phyloP scores from a whole-genome alignment of 35 echinoderm and acorn worm species.

The Acanthaster planci region DNA sequence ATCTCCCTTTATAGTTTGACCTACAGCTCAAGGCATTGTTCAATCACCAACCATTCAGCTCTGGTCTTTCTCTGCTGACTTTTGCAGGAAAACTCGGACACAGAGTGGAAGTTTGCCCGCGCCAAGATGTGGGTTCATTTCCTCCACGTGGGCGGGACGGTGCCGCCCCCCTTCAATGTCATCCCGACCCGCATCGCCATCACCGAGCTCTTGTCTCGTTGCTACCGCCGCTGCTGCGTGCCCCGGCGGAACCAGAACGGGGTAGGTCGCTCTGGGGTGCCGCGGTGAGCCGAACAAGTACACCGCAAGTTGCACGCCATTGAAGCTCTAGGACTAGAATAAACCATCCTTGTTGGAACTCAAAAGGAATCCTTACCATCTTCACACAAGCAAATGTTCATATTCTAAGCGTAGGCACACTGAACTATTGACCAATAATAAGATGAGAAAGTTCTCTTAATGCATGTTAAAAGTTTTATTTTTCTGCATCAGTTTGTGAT shows the following conservation, averaged over 20 bases:
- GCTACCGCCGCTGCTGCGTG: constrained; percentile 1
- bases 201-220: background rate
- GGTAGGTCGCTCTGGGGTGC: constrained; percentile 30
- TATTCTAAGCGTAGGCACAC: too few species aligned
- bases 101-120: constrained; percentile 95
- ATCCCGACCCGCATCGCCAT: constrained; percentile 56
- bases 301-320: too few species aligned
- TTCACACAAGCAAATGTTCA: too few species aligned
- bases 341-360: too few species aligned
- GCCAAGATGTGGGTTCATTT: constrained; percentile 89
- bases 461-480: too few species aligned
- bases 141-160: constrained; percentile 54
- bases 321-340: too few species aligned
- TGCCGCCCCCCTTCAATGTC: constrained; percentile 94
- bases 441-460: too few species aligned
- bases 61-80: background rate
- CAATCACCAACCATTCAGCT: background rate
- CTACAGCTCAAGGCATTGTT: background rate
- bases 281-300: too few species aligned
- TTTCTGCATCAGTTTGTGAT: too few species aligned
- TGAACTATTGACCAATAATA: too few species aligned
- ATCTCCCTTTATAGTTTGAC: background rate
- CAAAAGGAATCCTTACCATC: too few species aligned
- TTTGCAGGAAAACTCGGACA: constrained; percentile 92
- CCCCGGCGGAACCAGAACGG: constrained; percentile 18